Conservation (phyloP, 2,888 invertebrate species). For the Pasiphila rectangulata region DNA sequence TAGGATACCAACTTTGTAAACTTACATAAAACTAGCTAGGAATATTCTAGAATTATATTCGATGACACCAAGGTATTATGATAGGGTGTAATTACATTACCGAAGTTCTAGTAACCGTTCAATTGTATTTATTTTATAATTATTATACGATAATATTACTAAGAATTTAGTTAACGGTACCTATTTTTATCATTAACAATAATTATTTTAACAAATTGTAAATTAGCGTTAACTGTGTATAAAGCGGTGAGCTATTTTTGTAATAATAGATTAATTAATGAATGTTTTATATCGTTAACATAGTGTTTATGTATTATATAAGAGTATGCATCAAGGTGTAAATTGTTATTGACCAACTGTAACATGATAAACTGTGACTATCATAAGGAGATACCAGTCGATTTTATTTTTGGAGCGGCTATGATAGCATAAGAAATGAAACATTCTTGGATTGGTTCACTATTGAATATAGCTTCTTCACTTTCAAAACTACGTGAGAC, state of each 20-base stretch:
- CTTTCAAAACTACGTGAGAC: no score
- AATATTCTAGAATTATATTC: constrained; percentile 10
- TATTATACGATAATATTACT: constrained; percentile 3
- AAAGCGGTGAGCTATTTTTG: constrained; percentile 66
- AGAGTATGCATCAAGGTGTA: constrained; percentile 12
- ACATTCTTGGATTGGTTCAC: no score
- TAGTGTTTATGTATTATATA: constrained; percentile 25
- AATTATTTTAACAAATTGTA: constrained; percentile 27
- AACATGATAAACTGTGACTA: no score
- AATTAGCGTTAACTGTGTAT: constrained; percentile 40
- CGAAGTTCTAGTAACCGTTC: constrained; percentile 3
- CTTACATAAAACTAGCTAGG: constrained; percentile 8
- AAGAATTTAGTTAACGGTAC: constrained; percentile 14
- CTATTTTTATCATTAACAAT: constrained; percentile 17
- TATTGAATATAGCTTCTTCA: no score
- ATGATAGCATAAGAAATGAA: no score
- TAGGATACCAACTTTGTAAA: constrained; percentile 6
- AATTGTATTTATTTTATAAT: background rate
- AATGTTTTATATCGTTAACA: constrained; percentile 57
- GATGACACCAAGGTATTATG: constrained; percentile 19
- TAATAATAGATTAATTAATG: constrained; percentile 46
- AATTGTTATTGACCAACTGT: constrained; percentile 17
- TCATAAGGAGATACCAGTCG: no score
- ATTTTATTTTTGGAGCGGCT: no score
- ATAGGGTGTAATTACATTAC: constrained; percentile 13